phyloP scores from a whole-genome alignment of 2,888 invertebrate genomes.

The Sisyra nigra region DNA sequence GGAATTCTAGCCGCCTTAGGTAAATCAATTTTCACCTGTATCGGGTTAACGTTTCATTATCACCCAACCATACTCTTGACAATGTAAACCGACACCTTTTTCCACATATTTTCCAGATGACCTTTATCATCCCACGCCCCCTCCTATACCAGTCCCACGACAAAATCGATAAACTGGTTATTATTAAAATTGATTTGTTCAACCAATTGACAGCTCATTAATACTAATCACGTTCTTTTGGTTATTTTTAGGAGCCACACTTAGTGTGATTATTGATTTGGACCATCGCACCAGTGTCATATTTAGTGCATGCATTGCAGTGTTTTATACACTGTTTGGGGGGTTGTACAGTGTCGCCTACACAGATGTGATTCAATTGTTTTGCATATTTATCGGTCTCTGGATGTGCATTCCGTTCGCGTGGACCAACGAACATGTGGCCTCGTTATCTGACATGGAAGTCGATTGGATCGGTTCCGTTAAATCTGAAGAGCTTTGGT shows the following conservation, averaged over 20 bases:
- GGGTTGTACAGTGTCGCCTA: slow-evolving; percentile 97
- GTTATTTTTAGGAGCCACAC: slow-evolving; percentile 62
- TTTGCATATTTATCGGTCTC: slow-evolving; percentile 94
- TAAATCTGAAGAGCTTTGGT: slow-evolving; percentile 54
- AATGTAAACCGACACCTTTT: too few species aligned
- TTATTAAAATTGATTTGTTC: not conserved
- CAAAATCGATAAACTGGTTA: not conserved
- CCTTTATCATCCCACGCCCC: not conserved
- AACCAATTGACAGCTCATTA: not conserved
- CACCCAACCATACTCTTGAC: too few species aligned
- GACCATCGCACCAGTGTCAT: slow-evolving; percentile 86
- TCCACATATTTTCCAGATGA: too few species aligned
- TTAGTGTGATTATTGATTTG: slow-evolving; percentile 94
- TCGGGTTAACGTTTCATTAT: too few species aligned
- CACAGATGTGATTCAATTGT: slow-evolving; percentile 94
- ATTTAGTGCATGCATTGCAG: slow-evolving; percentile 88
- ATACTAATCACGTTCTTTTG: not conserved
- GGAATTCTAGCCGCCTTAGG: slow-evolving; percentile 92
- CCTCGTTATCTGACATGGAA: slow-evolving; percentile 63
- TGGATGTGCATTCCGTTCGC: slow-evolving; percentile 98
- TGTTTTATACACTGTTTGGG: slow-evolving; percentile 94
- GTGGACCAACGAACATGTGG: slow-evolving; percentile 73
- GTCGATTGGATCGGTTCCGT: slow-evolving; percentile 82
- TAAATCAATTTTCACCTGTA: slow-evolving; percentile 22
- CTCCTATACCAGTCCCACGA: not conserved